Evolutionary conservation across 1,140 invertebrate species (phyloP), one percentile per base, ranked within the genome.

Genomic region (Alviniconcha marisindica): DNA sequence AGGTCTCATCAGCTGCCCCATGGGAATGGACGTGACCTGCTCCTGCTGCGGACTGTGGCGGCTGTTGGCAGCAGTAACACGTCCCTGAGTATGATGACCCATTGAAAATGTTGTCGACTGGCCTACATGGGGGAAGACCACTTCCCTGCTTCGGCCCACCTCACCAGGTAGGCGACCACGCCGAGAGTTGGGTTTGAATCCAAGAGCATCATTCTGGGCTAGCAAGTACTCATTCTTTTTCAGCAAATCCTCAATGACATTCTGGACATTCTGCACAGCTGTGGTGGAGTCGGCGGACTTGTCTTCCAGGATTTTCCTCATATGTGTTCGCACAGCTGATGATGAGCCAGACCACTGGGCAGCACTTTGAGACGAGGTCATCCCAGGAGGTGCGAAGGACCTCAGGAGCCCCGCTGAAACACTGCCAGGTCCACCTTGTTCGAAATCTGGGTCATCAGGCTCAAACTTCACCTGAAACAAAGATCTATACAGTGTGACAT

Each of bases 191-290:
- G 90, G 89, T 84, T 88, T 90, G 14, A 85, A 85, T 3, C 82
- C 73, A 18, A 77, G 54, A n/a, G 86, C 81, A 84, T 90, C 87
- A 80, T 85, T 88, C 63, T 89, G 77, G 15, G 87, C 84, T 10
- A 91, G 82, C 28, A 90, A 15, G 24, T 83, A 74, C 76, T 90
- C 87, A 85, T 90, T 90, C 83, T 88, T 88, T 42, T 87, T 84
- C 24, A 90, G 66, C 31, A 91, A 77, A 36, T 85, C 74, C 66
- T 91, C 89, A 24, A 91, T 86, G n/a, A 91, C 87, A 81, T 82
- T 87, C 44, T 83, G 79, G 1, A 89, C 79, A 69, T 80, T 83
- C 24, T 85, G 81, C 36, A 66, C 63, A 4, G 73, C 60, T 0
- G 81, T 81, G 28, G 38, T 79, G 1, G 74, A 69, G 79, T 80